Evolutionary conservation across 2,113 vertebrate species (phyloP).

Genomic region (Ammodytes marinus): DNA sequence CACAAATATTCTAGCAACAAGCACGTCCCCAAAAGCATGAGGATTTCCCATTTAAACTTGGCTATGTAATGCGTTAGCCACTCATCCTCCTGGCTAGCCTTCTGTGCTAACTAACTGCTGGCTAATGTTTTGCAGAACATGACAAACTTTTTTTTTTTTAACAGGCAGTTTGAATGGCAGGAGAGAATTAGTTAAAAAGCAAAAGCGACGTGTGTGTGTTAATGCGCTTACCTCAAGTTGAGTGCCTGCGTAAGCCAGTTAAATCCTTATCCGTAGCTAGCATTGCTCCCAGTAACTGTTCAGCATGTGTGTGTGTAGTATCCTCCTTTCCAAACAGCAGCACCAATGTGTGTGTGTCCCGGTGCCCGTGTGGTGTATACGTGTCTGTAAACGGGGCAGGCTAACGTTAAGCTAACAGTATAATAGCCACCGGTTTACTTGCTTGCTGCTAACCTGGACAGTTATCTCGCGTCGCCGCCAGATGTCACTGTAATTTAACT

Average conservation of each 20-base stretch:
- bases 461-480: constrained; percentile 1
- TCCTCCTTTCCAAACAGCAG: background rate
- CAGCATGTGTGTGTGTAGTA: constrained; percentile 63
- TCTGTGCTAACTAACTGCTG: constrained; percentile 53
- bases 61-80: constrained; percentile 31
- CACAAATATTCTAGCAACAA: background rate
- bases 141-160: constrained; percentile 18
- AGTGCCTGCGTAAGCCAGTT: background rate
- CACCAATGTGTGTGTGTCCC: background rate
- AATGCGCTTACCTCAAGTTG: constrained; percentile 53
- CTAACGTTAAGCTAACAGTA: constrained; percentile 31
- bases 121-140: constrained; percentile 20
- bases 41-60: constrained; percentile 47
- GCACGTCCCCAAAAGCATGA: background rate
- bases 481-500: constrained; percentile 45
- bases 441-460: constrained; percentile 28
- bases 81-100: background rate
- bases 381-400: constrained; percentile 59
- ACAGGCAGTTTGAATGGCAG: background rate
- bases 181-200: too few species aligned
- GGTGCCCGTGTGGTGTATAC: constrained; percentile 42
- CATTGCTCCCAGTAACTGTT: constrained; percentile 59
- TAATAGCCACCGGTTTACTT: constrained; percentile 43
- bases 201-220: background rate
- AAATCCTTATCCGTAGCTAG: constrained; percentile 20